A percentile compares a stretch with the other conserved stretches of the same genome.
Evolutionary conservation across 1,140 invertebrate species (phyloP).

Genomic region (Neodiprion pinetum): DNA sequence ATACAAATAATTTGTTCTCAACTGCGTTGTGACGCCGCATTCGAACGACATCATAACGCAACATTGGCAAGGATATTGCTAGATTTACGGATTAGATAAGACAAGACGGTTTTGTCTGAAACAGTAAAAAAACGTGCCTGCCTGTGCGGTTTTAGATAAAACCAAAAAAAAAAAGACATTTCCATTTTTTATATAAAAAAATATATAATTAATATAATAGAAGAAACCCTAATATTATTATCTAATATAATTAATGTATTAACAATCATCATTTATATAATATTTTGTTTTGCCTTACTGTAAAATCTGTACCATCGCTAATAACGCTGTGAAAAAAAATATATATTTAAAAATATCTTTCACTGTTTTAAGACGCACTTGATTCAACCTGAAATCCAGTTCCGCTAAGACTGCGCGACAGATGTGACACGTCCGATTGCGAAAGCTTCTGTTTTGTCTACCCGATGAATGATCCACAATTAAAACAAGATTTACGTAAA

Average conservation of each 20-base stretch:
- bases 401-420: too few species aligned
- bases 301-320: slow-evolving; percentile 53
- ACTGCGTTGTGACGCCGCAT: slow-evolving; percentile 26
- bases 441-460: too few species aligned
- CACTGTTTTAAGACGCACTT: too few species aligned
- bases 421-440: too few species aligned
- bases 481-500: too few species aligned
- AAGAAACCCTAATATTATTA: slow-evolving; percentile 39
- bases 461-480: too few species aligned
- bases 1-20: slow-evolving; percentile 32
- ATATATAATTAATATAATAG: slow-evolving; percentile 39
- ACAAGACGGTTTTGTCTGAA: slow-evolving; percentile 16
- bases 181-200: slow-evolving; percentile 32
- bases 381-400: too few species aligned
- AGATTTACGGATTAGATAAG: slow-evolving; percentile 26
- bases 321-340: slow-evolving; percentile 52
- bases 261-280: slow-evolving; percentile 45
- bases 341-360: slow-evolving; percentile 44
- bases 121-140: slow-evolving; percentile 12
- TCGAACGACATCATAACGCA: background rate
- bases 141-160: slow-evolving; percentile 17
- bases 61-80: slow-evolving; percentile 6
- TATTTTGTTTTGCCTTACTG: slow-evolving; percentile 42
- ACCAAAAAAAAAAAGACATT: slow-evolving; percentile 35
- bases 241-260: slow-evolving; percentile 53